Evolutionary conservation across 2,797 vertebrate genomes (phyloP).

Genomic region (Amphiprion clarkii): DNA sequence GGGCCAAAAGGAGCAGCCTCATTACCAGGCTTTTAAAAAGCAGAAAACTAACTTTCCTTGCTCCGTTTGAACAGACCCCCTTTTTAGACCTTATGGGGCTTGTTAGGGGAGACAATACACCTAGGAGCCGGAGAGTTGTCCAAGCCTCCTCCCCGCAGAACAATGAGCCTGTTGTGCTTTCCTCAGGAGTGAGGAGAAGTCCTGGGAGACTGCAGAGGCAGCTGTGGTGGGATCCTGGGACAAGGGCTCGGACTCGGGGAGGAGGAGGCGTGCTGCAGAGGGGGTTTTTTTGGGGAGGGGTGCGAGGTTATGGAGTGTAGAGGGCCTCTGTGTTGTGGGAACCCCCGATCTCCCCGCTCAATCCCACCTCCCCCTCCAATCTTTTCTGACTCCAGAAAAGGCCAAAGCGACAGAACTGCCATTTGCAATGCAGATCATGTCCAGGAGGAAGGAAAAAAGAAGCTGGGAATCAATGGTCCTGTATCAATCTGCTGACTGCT

Average conservation of each 20-base stretch:
- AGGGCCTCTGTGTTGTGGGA: slow-evolving; percentile 83
- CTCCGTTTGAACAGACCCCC: slow-evolving; percentile 58
- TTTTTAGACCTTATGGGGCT: slow-evolving; percentile 73
- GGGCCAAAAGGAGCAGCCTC: slow-evolving; percentile 70
- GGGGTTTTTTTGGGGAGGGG: slow-evolving; percentile 40
- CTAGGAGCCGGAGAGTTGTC: slow-evolving; percentile 71
- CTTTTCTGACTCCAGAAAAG: slow-evolving; percentile 82
- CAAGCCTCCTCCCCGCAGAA: slow-evolving; percentile 75
- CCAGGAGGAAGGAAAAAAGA: slow-evolving; percentile 77
- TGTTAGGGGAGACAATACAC: slow-evolving; percentile 76
- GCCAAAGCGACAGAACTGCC: slow-evolving; percentile 74
- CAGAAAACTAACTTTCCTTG: slow-evolving; percentile 65
- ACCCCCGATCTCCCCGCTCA: slow-evolving; percentile 60
- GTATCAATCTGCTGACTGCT: slow-evolving; percentile 90
- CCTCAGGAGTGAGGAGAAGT: slow-evolving; percentile 75
- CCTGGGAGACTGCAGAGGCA: slow-evolving; percentile 83
- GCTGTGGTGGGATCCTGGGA: slow-evolving; percentile 82
- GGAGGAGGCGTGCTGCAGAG: slow-evolving; percentile 63
- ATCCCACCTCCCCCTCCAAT: slow-evolving; percentile 42
- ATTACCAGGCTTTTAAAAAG: slow-evolving; percentile 76
- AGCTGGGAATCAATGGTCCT: slow-evolving; percentile 85
- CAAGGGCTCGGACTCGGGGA: slow-evolving; percentile 65
- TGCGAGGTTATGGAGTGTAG: slow-evolving; percentile 74
- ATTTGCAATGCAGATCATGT: slow-evolving; percentile 91
- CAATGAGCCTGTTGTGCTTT: slow-evolving; percentile 87